Conservation (phyloP, 2,888 invertebrate species). For the Mesoligia furuncula region DNA sequence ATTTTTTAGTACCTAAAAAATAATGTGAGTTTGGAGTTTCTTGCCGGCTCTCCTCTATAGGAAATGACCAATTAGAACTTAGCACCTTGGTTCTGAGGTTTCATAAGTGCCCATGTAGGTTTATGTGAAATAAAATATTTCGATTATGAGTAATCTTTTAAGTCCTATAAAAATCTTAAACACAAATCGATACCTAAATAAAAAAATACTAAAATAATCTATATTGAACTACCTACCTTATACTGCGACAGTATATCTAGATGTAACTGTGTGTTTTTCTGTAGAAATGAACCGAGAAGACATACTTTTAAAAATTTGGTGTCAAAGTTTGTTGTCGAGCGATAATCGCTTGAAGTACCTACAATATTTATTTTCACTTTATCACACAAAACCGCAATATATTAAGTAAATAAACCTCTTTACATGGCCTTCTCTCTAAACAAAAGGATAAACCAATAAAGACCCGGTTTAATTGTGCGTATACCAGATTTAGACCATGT, state of each 20-base stretch:
- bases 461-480: slow-evolving; percentile 67
- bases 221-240: not conserved
- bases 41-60: too few species aligned
- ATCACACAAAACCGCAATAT: not conserved
- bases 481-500: slow-evolving; percentile 68
- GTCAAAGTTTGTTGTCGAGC: not conserved
- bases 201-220: not conserved
- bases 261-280: not conserved
- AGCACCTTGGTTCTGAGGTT: too few species aligned
- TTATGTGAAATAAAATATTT: too few species aligned
- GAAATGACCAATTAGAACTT: too few species aligned
- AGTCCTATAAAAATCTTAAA: not conserved
- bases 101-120: not conserved
- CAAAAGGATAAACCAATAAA: slow-evolving; percentile 67
- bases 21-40: too few species aligned
- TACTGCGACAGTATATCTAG: not conserved
- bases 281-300: not conserved
- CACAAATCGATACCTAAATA: not conserved
- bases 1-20: not conserved
- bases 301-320: not conserved
- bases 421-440: slow-evolving; percentile 47
- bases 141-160: not conserved
- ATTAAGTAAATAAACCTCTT: slow-evolving; percentile 15
- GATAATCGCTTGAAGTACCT: not conserved
- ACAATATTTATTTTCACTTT: not conserved